Conservation (phyloP, 2,113 vertebrate genomes). For the Brachionichthys hirsutus region DNA sequence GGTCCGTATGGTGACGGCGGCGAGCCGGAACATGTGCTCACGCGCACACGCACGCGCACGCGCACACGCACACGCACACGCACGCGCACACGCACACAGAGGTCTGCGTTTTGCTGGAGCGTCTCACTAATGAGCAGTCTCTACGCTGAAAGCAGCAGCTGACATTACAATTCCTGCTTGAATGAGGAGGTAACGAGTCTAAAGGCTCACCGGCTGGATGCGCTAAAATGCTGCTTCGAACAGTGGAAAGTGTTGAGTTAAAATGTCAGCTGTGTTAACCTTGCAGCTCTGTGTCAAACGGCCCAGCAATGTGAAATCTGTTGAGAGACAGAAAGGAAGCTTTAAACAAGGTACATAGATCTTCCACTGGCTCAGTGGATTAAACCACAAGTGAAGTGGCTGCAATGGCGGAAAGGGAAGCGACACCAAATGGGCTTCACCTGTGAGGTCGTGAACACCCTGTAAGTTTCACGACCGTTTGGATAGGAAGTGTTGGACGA, state of each 20-base stretch:
- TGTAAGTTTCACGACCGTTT: neutral
- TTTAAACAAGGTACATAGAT: too few relatives aligned
- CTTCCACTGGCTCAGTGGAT: too few relatives aligned
- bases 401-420: too few relatives aligned
- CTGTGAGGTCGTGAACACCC: too few relatives aligned
- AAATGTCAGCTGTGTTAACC: neutral
- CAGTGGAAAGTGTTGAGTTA: neutral
- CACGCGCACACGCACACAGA: neutral
- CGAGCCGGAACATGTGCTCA: neutral
- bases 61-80: neutral
- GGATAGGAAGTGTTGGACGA: neutral
- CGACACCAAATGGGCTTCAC: too few relatives aligned
- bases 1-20: conserved; percentile 51
- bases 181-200: neutral
- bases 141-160: neutral
- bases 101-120: conserved; percentile 13
- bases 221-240: neutral
- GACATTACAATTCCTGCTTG: conserved; percentile 3
- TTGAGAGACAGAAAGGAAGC: neutral
- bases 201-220: neutral
- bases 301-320: too few relatives aligned
- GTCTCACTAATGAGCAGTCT: conserved; percentile 19
- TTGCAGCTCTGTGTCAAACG: neutral
- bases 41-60: neutral
- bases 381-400: too few relatives aligned